Evolutionary conservation across 2,797 vertebrate species (phyloP).

Genomic region (Cheirogaleus major): DNA sequence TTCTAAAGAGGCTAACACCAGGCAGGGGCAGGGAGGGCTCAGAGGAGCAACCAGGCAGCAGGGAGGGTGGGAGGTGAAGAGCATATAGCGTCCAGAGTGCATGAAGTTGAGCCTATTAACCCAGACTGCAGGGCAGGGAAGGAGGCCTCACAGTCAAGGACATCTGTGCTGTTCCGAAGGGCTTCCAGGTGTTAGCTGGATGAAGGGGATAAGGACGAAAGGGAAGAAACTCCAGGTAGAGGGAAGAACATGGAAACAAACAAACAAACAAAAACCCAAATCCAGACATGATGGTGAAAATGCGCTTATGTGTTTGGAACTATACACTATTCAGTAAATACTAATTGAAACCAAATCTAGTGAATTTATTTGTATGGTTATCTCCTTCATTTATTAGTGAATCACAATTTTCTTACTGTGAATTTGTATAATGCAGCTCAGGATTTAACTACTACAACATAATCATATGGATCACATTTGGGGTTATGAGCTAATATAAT

Average conservation of each 20-base stretch:
- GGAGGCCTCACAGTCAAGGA: neutral
- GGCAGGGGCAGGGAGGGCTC: too few relatives aligned
- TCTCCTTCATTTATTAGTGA: neutral
- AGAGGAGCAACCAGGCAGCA: neutral
- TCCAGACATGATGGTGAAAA: neutral
- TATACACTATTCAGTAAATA: neutral
- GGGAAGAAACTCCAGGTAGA: neutral
- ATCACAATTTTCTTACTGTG: neutral
- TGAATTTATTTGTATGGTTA: neutral
- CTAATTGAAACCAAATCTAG: neutral
- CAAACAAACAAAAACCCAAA: neutral
- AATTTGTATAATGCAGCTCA: neutral
- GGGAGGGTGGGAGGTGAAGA: neutral
- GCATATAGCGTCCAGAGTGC: neutral
- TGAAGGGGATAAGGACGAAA: neutral
- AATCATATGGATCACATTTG: neutral
- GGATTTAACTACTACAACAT: neutral
- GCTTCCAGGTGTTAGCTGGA: neutral
- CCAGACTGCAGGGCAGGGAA: neutral
- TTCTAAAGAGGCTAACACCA: neutral
- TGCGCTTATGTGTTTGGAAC: neutral
- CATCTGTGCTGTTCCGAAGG: neutral
- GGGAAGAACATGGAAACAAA: neutral
- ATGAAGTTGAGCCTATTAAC: neutral
- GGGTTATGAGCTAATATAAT: neutral